Base-by-base conservation (phyloP, 2,888 invertebrate species). In the Luffia ferchaultella region DNA sequence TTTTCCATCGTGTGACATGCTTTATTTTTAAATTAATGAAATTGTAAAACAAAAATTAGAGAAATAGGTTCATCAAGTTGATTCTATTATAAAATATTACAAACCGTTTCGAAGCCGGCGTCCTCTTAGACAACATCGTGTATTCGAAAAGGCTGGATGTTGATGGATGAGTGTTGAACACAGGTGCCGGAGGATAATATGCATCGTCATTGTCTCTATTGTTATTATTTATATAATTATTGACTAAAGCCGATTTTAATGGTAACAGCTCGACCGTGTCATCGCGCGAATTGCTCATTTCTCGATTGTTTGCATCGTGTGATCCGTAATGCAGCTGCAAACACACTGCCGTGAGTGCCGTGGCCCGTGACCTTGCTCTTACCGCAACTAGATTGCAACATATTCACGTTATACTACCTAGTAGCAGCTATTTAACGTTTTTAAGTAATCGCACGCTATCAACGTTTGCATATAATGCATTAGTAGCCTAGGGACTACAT, bases 21-120 rank as follows among this genome's bases (percentile, higher is more conserved):
- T n/a, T n/a, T n/a, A n/a, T n/a, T n/a, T n/a, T n/a, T n/a, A n/a
- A n/a, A n/a, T n/a, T n/a, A n/a, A n/a, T n/a, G n/a, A n/a, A n/a
- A n/a, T n/a, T n/a, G n/a, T n/a, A n/a, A n/a, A n/a, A n/a, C n/a
- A n/a, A n/a, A n/a, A n/a, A n/a, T n/a, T n/a, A n/a, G n/a, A n/a
- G n/a, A n/a, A n/a, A n/a, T n/a, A n/a, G n/a, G n/a, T n/a, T n/a
- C n/a, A n/a, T n/a, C n/a, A n/a, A n/a, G n/a, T n/a, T n/a, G n/a
- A n/a, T n/a, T n/a, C n/a, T n/a, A n/a, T n/a, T n/a, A n/a, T n/a
- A n/a, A n/a, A n/a, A n/a, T n/a, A n/a, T n/a, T n/a, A n/a, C n/a
- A n/a, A n/a, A 83, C 84, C 82, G 71, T 68, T 85, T 85, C 1
- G 83, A 84, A 50, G 82, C 84, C 71, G 83, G 83, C 55, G 84